These are phyloP conservation scores for Arctopsyche grandis DNA, from an alignment of 1,140 invertebrate species.

Conservation along the genomic window DNA sequence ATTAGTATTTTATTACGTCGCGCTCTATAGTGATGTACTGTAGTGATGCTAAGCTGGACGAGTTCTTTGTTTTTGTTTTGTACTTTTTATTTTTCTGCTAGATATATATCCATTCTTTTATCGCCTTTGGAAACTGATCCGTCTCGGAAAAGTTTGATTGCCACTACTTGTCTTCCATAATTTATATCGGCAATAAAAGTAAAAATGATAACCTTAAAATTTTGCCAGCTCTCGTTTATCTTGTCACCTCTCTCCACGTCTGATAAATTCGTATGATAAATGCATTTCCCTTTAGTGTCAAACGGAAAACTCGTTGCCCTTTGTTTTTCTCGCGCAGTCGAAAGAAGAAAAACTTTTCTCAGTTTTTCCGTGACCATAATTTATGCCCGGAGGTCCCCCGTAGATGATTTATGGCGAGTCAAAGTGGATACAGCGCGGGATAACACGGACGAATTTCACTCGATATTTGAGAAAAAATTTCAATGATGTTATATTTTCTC, in stretches of 20 bases:
- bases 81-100: too few relatives aligned
- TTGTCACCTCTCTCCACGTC: slow-evolving; percentile 22
- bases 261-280: slow-evolving; percentile 45
- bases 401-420: slow-evolving; percentile 32
- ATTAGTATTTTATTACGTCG: background rate
- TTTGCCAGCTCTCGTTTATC: background rate
- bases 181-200: background rate
- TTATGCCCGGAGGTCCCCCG: slow-evolving; percentile 15
- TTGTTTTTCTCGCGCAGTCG: slow-evolving; percentile 27
- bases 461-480: slow-evolving; percentile 1
- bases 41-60: too few relatives aligned
- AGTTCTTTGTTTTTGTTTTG: too few relatives aligned
- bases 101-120: too few relatives aligned
- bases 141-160: too few relatives aligned
- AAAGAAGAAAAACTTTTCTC: slow-evolving; percentile 25
- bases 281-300: slow-evolving; percentile 39
- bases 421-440: slow-evolving; percentile 21
- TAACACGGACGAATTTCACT: background rate
- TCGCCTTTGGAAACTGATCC: background rate
- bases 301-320: slow-evolving; percentile 18
- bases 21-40: background rate
- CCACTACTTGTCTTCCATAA: too few relatives aligned
- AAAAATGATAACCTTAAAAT: background rate
- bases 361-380: slow-evolving; percentile 23
- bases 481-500: background rate